phyloP scores from a whole-genome alignment of 2,888 invertebrate genomes.

The Netelia fuscicornis region DNA sequence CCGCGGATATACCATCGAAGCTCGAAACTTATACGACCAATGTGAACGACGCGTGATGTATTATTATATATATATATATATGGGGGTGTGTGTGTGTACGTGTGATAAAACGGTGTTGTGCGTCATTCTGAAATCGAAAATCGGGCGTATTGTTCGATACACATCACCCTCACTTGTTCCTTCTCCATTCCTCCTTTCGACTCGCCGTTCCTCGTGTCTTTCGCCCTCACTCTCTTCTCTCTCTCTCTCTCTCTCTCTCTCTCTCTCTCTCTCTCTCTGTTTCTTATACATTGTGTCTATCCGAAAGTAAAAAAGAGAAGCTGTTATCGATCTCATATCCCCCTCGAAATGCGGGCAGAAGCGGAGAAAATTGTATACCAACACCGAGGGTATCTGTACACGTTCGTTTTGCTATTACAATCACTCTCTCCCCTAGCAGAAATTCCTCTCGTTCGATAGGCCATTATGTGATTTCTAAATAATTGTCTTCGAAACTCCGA shows the following conservation, averaged over 20 bases:
- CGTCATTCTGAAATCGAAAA: constrained; percentile 50
- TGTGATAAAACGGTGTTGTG: constrained; percentile 6
- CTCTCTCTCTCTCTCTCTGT: not conserved
- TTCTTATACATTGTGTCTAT: not conserved
- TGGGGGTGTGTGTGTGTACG: not conserved
- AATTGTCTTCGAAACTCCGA: constrained; percentile 16
- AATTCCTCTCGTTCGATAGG: constrained; percentile 6
- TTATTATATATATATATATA: not conserved
- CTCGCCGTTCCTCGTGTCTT: not conserved
- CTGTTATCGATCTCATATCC: constrained; percentile 3
- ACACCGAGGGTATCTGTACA: not conserved
- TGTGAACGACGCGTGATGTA: constrained; percentile 28
- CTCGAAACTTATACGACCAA: constrained; percentile 17
- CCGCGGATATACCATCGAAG: constrained; percentile 24
- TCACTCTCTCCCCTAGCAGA: not conserved
- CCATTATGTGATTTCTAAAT: constrained; percentile 21
- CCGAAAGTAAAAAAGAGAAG: not conserved
- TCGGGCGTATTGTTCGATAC: constrained; percentile 35
- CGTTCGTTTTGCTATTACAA: not conserved
- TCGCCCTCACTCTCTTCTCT: not conserved
- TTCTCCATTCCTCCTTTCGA: not conserved
- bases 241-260: not conserved
- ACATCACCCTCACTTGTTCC: constrained; percentile 6
- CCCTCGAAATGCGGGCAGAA: constrained; percentile 19
- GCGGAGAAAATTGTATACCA: constrained; percentile 8